phyloP scores from a whole-genome alignment of 2,888 invertebrate genomes.

The Nowickia ferox region DNA sequence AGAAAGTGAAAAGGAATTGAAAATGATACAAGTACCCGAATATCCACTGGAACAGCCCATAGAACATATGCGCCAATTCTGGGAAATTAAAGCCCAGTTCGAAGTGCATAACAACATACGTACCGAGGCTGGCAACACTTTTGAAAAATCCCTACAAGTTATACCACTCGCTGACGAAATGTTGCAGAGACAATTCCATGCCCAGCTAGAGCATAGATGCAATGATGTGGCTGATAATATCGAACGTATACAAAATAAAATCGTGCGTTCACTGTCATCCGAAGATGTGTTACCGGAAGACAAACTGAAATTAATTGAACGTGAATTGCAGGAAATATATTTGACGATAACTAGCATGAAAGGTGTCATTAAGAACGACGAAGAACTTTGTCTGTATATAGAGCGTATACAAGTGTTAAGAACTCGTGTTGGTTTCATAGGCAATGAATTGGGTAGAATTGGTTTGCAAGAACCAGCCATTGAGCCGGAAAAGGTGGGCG shows the following conservation, averaged over 20 bases:
- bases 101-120: constrained; percentile 91
- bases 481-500: constrained; percentile 91
- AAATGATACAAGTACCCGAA: constrained; percentile 86
- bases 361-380: constrained; percentile 92
- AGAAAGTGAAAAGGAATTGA: constrained; percentile 88
- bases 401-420: constrained; percentile 91
- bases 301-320: constrained; percentile 89
- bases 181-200: constrained; percentile 90
- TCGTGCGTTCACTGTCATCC: constrained; percentile 88
- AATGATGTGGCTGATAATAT: constrained; percentile 87
- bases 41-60: constrained; percentile 86
- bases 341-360: constrained; percentile 88
- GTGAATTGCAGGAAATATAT: constrained; percentile 90
- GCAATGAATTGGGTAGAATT: constrained; percentile 90
- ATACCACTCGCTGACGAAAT: constrained; percentile 93
- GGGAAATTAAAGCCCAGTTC: constrained; percentile 94
- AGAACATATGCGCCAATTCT: constrained; percentile 91
- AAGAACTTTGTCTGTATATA: constrained; percentile 91
- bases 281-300: constrained; percentile 90
- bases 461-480: constrained; percentile 87
- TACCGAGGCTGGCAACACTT: constrained; percentile 88
- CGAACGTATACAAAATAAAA: constrained; percentile 86
- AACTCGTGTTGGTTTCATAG: constrained; percentile 89
- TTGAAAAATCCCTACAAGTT: constrained; percentile 90
- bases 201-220: constrained; percentile 91